phyloP scores from a whole-genome alignment of 2,113 vertebrate species.

The Gorsachius goisagi region DNA sequence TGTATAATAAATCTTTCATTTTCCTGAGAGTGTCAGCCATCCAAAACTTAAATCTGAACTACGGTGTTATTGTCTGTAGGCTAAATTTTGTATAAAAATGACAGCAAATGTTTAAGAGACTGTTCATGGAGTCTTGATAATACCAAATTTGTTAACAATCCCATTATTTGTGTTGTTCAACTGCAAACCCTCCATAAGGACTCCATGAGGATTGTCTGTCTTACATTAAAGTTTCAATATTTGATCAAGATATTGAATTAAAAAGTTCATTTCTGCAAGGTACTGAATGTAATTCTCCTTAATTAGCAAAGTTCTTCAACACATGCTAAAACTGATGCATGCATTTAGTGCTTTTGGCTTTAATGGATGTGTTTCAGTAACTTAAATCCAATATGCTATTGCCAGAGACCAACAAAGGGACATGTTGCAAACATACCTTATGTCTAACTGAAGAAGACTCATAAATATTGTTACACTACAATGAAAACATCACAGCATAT shows the following conservation, averaged over 20 bases:
- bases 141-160: background rate
- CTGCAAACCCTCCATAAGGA: background rate
- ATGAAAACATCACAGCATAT: background rate
- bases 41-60: background rate
- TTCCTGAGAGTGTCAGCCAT: background rate
- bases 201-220: background rate
- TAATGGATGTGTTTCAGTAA: background rate
- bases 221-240: background rate
- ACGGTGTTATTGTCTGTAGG: background rate
- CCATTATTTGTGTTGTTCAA: background rate
- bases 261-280: background rate
- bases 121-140: background rate
- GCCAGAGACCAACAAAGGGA: background rate
- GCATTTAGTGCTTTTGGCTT: background rate
- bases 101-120: background rate
- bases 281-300: background rate
- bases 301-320: background rate
- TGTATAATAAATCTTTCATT: background rate
- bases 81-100: background rate
- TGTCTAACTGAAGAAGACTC: background rate
- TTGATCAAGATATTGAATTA: background rate
- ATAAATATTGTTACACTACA: background rate
- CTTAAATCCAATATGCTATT: background rate
- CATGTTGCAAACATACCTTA: background rate
- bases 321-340: background rate